phyloP scores from a whole-genome alignment of 1,140 invertebrate genomes.

The Brachionus calyciflorus region DNA sequence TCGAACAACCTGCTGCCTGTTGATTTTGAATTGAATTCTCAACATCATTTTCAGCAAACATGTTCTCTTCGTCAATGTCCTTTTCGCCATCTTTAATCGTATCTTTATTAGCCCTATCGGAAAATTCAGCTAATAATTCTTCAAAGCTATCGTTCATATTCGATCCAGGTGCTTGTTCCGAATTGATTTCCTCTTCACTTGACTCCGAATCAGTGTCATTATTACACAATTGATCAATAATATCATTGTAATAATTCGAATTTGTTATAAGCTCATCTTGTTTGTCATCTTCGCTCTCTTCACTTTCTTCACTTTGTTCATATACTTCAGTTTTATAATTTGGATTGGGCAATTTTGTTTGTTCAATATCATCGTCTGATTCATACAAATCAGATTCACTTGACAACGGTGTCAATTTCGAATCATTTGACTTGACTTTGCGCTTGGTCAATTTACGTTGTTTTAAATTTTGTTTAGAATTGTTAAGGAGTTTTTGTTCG shows the following conservation, averaged over 20 bases:
- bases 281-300: slow-evolving; percentile 19
- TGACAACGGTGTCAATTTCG: background rate
- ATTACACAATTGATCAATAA: slow-evolving; percentile 35
- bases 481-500: background rate
- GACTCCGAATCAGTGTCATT: slow-evolving; percentile 13
- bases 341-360: background rate
- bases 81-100: slow-evolving; percentile 11
- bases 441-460: no score
- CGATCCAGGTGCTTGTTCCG: background rate
- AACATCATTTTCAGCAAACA: slow-evolving; percentile 45
- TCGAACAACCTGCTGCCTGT: slow-evolving; percentile 25
- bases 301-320: slow-evolving; percentile 25
- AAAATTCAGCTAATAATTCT: slow-evolving; percentile 28
- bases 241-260: slow-evolving; percentile 34
- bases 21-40: slow-evolving; percentile 14
- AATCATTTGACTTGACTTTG: background rate
- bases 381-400: background rate
- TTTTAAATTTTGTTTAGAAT: background rate
- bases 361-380: background rate
- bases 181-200: slow-evolving; percentile 5
- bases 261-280: slow-evolving; percentile 19
- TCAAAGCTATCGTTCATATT: slow-evolving; percentile 41
- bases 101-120: background rate
- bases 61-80: slow-evolving; percentile 40
- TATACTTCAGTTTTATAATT: background rate